These are phyloP conservation scores for Nomada ruficornis DNA, from an alignment of 2,888 invertebrate genomes.

Conservation along the genomic window DNA sequence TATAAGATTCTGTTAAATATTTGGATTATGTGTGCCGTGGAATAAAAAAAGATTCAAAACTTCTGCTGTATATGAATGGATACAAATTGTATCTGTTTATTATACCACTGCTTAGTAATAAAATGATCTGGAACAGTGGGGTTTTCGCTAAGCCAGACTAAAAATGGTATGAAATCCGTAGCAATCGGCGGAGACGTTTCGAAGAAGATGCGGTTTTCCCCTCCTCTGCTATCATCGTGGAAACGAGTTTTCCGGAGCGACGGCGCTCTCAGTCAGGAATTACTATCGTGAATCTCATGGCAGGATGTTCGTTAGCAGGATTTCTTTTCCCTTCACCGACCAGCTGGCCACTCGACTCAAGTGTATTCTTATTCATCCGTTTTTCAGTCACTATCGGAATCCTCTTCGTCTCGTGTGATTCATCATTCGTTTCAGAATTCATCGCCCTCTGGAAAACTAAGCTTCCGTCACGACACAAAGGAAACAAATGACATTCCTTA, in stretches of 20 bases:
- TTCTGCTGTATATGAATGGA: too few relatives aligned
- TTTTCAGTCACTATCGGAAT: conserved; percentile 62
- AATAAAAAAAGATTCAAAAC: too few relatives aligned
- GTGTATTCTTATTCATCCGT: conserved; percentile 66
- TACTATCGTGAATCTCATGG: conserved; percentile 60
- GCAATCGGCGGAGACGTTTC: conserved; percentile 48
- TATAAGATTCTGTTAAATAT: too few relatives aligned
- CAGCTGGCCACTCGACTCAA: conserved; percentile 67
- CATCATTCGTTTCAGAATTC: conserved; percentile 56
- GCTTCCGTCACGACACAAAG: conserved; percentile 48
- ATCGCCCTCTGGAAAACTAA: conserved; percentile 26
- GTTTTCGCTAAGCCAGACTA: conserved; percentile 46
- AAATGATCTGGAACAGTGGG: conserved; percentile 32
- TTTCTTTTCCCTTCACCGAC: conserved; percentile 61
- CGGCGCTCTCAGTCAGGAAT: conserved; percentile 57
- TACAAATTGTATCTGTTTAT: conserved; percentile 34
- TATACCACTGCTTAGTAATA: conserved; percentile 35
- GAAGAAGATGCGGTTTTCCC: conserved; percentile 53
- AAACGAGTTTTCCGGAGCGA: conserved; percentile 63
- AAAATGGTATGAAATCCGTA: conserved; percentile 45
- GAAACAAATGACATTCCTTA: conserved; percentile 43
- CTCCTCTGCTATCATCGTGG: conserved; percentile 34
- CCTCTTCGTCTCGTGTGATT: conserved; percentile 55
- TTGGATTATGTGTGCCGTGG: too few relatives aligned
- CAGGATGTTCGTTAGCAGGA: conserved; percentile 72